Evolutionary conservation across 2,888 invertebrate genomes (phyloP), one percentile per base, ranked within the genome.

Genomic region (Diaphora mendica): DNA sequence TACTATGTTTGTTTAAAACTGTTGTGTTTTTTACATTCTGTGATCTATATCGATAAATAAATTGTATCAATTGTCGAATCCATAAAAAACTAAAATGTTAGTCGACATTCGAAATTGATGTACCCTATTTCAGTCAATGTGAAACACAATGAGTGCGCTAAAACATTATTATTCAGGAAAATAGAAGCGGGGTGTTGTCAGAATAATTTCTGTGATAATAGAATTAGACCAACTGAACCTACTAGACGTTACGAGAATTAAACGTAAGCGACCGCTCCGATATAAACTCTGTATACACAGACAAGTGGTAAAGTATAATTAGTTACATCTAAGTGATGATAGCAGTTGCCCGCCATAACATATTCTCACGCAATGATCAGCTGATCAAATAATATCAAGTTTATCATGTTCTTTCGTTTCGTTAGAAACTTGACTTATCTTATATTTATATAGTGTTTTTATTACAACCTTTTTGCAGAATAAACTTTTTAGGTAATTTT

Each of bases 351-450:
- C 79, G 84, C 77, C 76, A 69, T 39, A 39, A 39, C 39, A 39
- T 67, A 73, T 51, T 67, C 62, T 70, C 30, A 70, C 70, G 39
- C 67, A 44, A 67, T 64, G 73, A 84, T 79, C 82, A 82, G 80
- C 78, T 82, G 84, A 59, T 79, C 67, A 74, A 65, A 70, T 23
- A 67, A 7, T 51, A 59, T 30, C 44, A 67, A 48, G n/a, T 62
- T 51, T 51, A 51, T 51, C 7, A 9, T 35, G 42, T 62, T 69
- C 8, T 69, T 11, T 26, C 20, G 30, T 17, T 48, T 48, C 23
- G 23, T n/a, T 48, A 23, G 48, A 62, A 11, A 30, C 15, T 17
- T 62, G 62, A 17, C 30, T 17, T 17, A 9, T 51, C 0, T 42
- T 39, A 39, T 3, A 0, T 8, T 0, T 3, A 7, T 7, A 5